Percentiles rank a stretch among this genome's conserved stretches.
These are phyloP conservation scores for Connochaetes taurinus DNA, from an alignment of 2,113 vertebrate species.

Conservation along the genomic window DNA sequence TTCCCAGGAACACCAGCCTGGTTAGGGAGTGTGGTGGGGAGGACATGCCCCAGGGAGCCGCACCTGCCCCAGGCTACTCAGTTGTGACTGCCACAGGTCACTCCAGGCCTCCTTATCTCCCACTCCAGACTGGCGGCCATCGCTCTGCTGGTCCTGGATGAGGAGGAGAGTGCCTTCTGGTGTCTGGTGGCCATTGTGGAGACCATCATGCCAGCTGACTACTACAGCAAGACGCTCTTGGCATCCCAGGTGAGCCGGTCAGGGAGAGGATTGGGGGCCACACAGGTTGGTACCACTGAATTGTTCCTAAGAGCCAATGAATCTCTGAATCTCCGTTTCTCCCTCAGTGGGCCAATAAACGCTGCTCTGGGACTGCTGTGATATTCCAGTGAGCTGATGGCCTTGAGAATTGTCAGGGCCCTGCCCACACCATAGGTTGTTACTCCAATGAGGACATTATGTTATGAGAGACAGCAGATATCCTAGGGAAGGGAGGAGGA, in stretches of 20 bases:
- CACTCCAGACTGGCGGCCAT: constrained; percentile 89
- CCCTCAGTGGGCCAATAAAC: background rate
- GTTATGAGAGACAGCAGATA: background rate
- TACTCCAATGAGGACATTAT: background rate
- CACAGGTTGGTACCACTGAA: fast-evolving
- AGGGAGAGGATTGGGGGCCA: background rate
- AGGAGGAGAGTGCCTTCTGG: constrained; percentile 95
- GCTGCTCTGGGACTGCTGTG: background rate
- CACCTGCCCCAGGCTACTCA: background rate
- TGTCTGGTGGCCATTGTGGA: constrained; percentile 93
- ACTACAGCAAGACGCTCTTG: constrained; percentile 91
- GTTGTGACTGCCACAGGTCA: background rate
- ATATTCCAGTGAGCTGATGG: background rate
- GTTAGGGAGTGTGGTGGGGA: background rate
- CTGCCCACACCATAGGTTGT: background rate
- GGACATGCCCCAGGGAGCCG: background rate
- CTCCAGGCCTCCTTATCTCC: background rate
- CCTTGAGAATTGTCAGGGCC: background rate
- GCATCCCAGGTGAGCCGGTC: constrained; percentile 88
- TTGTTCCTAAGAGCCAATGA: background rate
- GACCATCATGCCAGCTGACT: constrained; percentile 91
- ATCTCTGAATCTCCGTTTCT: background rate
- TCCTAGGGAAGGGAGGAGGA: background rate
- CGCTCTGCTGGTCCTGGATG: constrained; percentile 88
- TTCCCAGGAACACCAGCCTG: background rate